Evolutionary conservation across 1,140 invertebrate species (phyloP), one percentile per base, ranked within the genome.

Genomic region (Caenorhabditis brenneri): DNA sequence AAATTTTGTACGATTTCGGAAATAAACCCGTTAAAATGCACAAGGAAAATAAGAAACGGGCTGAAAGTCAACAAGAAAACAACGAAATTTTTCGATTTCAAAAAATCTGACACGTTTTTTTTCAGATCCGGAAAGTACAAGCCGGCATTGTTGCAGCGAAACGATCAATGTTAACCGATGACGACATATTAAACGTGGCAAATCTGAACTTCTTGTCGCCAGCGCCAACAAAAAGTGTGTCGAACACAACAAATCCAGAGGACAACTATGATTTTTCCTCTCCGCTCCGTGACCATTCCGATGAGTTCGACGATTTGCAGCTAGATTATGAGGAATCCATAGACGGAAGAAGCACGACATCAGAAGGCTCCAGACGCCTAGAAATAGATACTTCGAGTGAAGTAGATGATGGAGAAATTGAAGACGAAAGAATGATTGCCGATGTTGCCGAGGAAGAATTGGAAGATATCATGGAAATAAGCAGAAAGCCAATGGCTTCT

Each of bases 151-250:
- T 3, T 27, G 10, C n/a, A 22, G 58, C 58, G 0, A 65, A 39
- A 19, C 4, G 9, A 16, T 19, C 29, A 19, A 65, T 65, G n/a
- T 31, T 74, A n/a, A 74, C 65, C 65, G 36, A 74, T 7, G 65
- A 74, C 22, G 65, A 74, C 36, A 39, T 74, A 36, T n/a, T 74
- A 22, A 74, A 74, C 19, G 65, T 74, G 1, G 36, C 6, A 12
- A 74, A 42, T 22, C 36, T 74, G 15, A 74, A 74, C 33, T 74
- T 74, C n/a, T 27, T 74, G 19, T 74, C 65, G 15, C 65, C 65
- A 42, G n/a, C 6, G 2, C 36, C 65, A 33, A 22, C 16, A 6
- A 53, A 58, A 58, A 12, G 6, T 58, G 4, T n/a, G n/a, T n/a
- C n/a, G n/a, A n/a, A n/a, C n/a, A n/a, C n/a, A n/a, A n/a, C n/a